These are phyloP conservation scores for Argyrosomus japonicus DNA, from an alignment of 2,113 vertebrate species.

Conservation along the genomic window DNA sequence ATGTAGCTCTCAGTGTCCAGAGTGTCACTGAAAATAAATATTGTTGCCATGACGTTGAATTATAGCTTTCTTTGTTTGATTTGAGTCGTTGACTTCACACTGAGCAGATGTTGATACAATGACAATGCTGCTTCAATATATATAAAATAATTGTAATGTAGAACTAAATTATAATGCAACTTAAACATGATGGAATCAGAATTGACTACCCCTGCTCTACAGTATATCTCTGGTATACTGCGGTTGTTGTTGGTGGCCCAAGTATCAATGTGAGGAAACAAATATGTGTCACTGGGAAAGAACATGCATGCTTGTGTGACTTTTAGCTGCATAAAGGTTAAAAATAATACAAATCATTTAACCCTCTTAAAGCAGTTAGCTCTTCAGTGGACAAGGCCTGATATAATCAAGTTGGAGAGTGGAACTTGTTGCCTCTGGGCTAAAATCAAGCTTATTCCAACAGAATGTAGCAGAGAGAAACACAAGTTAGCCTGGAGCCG, in stretches of 20 bases:
- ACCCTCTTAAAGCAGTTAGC: not conserved
- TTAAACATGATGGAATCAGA: too few species aligned
- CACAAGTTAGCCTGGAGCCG: constrained; percentile 26
- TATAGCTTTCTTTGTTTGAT: too few species aligned
- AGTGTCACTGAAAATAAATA: too few species aligned
- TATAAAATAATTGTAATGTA: too few species aligned
- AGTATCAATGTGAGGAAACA: not conserved
- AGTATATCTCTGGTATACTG: not conserved
- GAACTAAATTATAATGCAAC: too few species aligned
- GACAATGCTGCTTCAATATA: too few species aligned
- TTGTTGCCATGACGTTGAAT: too few species aligned
- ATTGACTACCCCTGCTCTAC: too few species aligned
- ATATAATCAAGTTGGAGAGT: not conserved
- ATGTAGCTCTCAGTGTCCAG: too few species aligned
- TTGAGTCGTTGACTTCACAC: too few species aligned
- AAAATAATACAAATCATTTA: not conserved
- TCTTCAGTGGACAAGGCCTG: not conserved
- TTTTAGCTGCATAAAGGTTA: not conserved
- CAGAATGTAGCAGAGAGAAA: constrained; percentile 12
- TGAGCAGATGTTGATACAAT: too few species aligned
- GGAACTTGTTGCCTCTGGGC: constrained; percentile 3
- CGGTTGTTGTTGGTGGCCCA: not conserved
- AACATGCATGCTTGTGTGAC: not conserved
- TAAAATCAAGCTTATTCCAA: constrained; percentile 7
- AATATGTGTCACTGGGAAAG: not conserved